These are phyloP conservation scores for Perdix hodgsoniae DNA, from an alignment of 2,797 vertebrate species.

Conservation along the genomic window DNA sequence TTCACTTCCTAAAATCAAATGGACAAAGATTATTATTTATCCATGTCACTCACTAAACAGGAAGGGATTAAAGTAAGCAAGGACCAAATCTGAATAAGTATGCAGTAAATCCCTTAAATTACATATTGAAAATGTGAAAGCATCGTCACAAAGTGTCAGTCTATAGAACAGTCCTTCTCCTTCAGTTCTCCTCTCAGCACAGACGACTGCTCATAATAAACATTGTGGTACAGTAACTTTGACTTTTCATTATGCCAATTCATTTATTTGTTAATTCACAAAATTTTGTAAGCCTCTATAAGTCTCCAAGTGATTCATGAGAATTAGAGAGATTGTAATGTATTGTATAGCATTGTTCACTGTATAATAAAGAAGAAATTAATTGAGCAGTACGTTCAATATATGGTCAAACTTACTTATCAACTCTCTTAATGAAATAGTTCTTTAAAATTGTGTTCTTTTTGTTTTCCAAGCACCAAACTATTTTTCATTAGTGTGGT, in stretches of 20 bases:
- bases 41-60: neutral
- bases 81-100: neutral
- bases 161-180: neutral
- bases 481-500: neutral
- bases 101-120: neutral
- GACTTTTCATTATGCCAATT: neutral
- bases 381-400: constrained; percentile 27
- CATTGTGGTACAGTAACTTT: neutral
- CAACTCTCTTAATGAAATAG: constrained; percentile 30
- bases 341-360: neutral
- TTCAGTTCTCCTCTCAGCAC: neutral
- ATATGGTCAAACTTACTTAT: neutral
- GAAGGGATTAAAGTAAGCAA: neutral
- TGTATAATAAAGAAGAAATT: constrained; percentile 1
- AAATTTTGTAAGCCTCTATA: neutral
- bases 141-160: neutral
- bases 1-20: neutral
- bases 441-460: neutral
- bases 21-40: neutral
- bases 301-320: neutral
- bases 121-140: neutral
- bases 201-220: neutral
- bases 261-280: neutral
- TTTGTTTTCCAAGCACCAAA: neutral
- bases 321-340: neutral